phyloP scores from a whole-genome alignment of 2,888 invertebrate species.

The Eupithecia dodoneata region DNA sequence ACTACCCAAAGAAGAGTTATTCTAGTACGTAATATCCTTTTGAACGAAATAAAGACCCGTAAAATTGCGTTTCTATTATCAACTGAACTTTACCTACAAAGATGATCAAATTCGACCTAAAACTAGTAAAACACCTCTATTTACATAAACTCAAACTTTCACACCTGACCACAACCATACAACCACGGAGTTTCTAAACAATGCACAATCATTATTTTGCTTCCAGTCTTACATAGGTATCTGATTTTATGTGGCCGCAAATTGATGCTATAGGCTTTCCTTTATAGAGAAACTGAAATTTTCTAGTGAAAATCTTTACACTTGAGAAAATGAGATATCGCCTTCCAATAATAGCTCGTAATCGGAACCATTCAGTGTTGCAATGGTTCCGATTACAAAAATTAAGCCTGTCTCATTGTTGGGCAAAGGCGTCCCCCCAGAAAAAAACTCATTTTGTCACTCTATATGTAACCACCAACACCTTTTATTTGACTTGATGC shows the following conservation, averaged over 20 bases:
- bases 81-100: no score
- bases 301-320: constrained; percentile 20
- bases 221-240: constrained; percentile 22
- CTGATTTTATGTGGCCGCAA: constrained; percentile 41
- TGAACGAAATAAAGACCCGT: no score
- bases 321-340: background rate
- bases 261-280: constrained; percentile 23
- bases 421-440: background rate
- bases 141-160: constrained; percentile 44
- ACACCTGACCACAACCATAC: constrained; percentile 44
- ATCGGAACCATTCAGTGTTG: background rate
- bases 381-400: no score
- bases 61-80: no score
- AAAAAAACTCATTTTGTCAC: no score
- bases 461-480: no score
- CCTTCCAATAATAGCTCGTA: background rate
- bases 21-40: no score
- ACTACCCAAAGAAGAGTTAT: no score
- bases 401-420: background rate
- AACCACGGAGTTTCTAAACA: constrained; percentile 48
- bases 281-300: constrained; percentile 12
- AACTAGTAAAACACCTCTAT: constrained; percentile 12
- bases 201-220: constrained; percentile 37
- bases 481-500: no score
- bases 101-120: background rate